phyloP scores from a whole-genome alignment of 2,888 invertebrate genomes.

The Polyommatus icarus region DNA sequence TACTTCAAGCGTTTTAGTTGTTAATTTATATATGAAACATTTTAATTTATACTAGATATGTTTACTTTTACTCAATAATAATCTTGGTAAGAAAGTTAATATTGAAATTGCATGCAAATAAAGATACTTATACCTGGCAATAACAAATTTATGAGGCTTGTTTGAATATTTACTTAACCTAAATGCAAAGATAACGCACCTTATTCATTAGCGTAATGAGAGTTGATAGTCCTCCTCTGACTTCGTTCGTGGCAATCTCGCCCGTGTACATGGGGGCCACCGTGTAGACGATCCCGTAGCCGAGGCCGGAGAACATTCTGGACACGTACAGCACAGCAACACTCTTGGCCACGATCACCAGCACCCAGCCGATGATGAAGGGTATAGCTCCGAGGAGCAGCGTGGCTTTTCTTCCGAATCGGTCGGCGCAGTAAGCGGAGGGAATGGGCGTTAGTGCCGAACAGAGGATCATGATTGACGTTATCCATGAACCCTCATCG shows the following conservation, averaged over 20 bases:
- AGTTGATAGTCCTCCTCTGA: slow-evolving; percentile 82
- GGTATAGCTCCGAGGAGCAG: slow-evolving; percentile 81
- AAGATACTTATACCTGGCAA: neutral
- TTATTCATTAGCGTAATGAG: slow-evolving; percentile 80
- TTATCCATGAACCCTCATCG: slow-evolving; percentile 82
- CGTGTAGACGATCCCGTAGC: slow-evolving; percentile 82
- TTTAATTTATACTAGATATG: too few species aligned
- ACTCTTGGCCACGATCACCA: slow-evolving; percentile 80
- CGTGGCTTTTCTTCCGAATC: slow-evolving; percentile 84
- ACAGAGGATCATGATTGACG: slow-evolving; percentile 83
- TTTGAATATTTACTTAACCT: neutral
- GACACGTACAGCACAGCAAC: slow-evolving; percentile 80
- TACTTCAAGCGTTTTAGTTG: too few species aligned
- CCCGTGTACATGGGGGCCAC: slow-evolving; percentile 83
- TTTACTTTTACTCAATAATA: too few species aligned
- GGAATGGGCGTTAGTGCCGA: slow-evolving; percentile 82
- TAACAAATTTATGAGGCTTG: neutral
- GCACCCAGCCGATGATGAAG: slow-evolving; percentile 82
- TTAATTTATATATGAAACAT: too few species aligned
- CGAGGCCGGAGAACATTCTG: slow-evolving; percentile 82
- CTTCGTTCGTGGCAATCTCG: slow-evolving; percentile 82
- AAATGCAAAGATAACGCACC: slow-evolving; percentile 54
- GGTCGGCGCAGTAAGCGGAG: slow-evolving; percentile 82
- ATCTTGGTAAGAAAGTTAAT: neutral
- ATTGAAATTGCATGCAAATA: neutral